phyloP scores from a whole-genome alignment of 2,888 invertebrate genomes.

The Podabrus alpinus region DNA sequence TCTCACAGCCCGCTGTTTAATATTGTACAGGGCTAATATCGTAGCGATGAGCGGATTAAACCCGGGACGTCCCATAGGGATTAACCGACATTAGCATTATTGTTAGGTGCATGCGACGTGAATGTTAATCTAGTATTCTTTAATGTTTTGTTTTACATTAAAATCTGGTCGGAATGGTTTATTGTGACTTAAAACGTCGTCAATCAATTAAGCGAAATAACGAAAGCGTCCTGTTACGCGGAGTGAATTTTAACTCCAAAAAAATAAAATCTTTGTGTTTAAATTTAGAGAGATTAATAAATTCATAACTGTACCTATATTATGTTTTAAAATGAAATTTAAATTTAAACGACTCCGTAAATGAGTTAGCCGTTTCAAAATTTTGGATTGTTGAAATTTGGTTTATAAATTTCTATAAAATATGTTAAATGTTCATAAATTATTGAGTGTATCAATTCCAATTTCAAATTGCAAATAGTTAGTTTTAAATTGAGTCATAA shows the following conservation, averaged over 20 bases:
- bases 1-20: slow-evolving; percentile 46
- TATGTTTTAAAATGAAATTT: background rate
- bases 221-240: background rate
- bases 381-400: background rate
- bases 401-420: background rate
- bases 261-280: background rate
- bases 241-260: background rate
- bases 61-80: slow-evolving; percentile 43
- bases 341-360: background rate
- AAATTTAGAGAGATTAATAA: background rate
- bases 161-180: slow-evolving; percentile 10
- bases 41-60: slow-evolving; percentile 42
- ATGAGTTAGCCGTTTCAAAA: background rate
- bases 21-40: slow-evolving; percentile 46
- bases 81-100: slow-evolving; percentile 48
- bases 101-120: slow-evolving; percentile 37
- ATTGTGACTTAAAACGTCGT: slow-evolving; percentile 15
- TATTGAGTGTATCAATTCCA: background rate
- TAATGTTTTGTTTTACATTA: slow-evolving; percentile 19
- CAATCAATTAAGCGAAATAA: slow-evolving; percentile 14
- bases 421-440: background rate
- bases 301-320: background rate
- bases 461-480: background rate
- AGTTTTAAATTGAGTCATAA: background rate
- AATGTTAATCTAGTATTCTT: slow-evolving; percentile 34